Evolutionary conservation across 1,140 invertebrate species (phyloP), one percentile per base, ranked within the genome.

Genomic region (Monochamus saltuarius): DNA sequence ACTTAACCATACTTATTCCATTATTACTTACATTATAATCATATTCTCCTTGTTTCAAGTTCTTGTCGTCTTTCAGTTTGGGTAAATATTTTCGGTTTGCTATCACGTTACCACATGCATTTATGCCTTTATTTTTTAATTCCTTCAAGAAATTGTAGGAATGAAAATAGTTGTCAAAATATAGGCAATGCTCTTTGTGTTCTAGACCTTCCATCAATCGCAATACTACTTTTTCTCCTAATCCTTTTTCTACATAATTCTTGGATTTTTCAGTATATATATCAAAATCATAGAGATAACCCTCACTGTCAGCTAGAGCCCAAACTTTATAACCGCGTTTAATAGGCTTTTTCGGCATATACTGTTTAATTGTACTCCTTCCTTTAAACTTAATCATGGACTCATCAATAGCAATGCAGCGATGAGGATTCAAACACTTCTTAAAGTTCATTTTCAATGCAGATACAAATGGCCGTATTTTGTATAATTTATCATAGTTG

Each of bases 151-250:
- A 57, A 42, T 60, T 54, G 56, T 77, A 59, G 56, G 66, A 69
- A 52, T 65, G 71, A 66, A 79, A 79, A 74, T 65, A 78, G 71
- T 79, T 79, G 57, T 80, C 76, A 65, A 78, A 77, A 64, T 66
- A 73, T 19, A 79, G 62, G 22, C 51, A 14, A 58, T 70, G 60
- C 14, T 52, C 47, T 36, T 72, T 69, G 57, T 72, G 65, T 63
- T 63, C 57, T 57, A 72, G 64, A 62, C 66, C 60, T 43, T 17
- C 45, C 7, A 29, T 35, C 10, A 68, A 54, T 11, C 54, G 43
- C 14, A 56, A 45, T n/a, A 67, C 53, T 10, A 67, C 52, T 67
- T 72, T 65, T 58, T 61, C 64, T 54, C 74, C 76, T 63, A 78
- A 70, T 16, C 64, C 42, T 56, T 64, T 74, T 62, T 73, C 69